Evolutionary conservation across 2,888 invertebrate genomes (phyloP).

Genomic region (Athetis lepigone): DNA sequence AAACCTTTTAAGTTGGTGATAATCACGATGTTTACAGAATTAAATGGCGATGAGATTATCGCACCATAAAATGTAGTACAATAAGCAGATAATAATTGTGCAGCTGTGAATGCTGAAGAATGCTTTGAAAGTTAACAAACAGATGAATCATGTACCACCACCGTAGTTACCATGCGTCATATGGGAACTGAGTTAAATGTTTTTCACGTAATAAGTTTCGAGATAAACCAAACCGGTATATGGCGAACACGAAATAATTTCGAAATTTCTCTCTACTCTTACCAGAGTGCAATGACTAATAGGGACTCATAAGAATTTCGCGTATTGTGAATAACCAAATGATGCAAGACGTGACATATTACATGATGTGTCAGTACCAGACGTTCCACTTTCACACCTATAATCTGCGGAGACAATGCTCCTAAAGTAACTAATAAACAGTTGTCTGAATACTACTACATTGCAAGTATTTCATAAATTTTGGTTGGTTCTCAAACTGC

Average conservation of each 20-base stretch:
- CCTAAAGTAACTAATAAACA: background rate
- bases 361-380: conserved; percentile 17
- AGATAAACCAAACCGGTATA: background rate
- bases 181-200: background rate
- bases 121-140: background rate
- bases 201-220: background rate
- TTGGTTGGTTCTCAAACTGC: background rate
- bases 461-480: too few species aligned
- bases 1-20: conserved; percentile 7
- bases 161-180: background rate
- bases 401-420: conserved; percentile 23
- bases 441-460: background rate
- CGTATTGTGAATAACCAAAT: conserved; percentile 34
- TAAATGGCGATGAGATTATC: conserved; percentile 17
- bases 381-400: conserved; percentile 36
- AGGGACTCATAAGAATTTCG: conserved; percentile 14
- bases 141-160: background rate
- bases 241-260: background rate
- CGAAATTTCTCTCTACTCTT: background rate
- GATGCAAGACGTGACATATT: conserved; percentile 43
- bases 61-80: background rate
- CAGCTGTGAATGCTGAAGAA: background rate
- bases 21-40: conserved; percentile 6
- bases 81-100: background rate
- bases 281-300: conserved; percentile 28